A percentile compares a stretch with the other conserved stretches of the same genome.
These are phyloP conservation scores for Rallus limicola DNA, from an alignment of 2,113 vertebrate genomes.

Conservation along the genomic window DNA sequence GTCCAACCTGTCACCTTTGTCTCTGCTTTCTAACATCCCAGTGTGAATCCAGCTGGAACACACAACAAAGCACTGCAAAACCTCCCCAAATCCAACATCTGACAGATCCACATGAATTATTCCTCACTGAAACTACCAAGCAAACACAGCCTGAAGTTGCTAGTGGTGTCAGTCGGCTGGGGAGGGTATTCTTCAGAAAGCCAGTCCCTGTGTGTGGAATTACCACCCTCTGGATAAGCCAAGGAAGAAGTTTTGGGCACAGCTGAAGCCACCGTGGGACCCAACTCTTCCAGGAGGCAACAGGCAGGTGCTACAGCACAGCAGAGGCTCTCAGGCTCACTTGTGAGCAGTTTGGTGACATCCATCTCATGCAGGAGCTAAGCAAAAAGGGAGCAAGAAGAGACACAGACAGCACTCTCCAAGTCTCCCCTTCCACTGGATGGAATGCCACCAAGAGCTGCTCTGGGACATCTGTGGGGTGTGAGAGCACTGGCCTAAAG, in stretches of 20 bases:
- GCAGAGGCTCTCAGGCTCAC: background rate
- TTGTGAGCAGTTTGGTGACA: background rate
- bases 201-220: accelerated
- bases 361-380: background rate
- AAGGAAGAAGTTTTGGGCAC: background rate
- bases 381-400: background rate
- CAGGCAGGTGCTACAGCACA: background rate
- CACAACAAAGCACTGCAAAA: background rate
- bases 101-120: background rate
- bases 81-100: background rate
- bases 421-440: background rate
- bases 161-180: background rate
- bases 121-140: background rate
- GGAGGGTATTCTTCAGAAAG: background rate
- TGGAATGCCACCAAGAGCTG: background rate
- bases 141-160: background rate
- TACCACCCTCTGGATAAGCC: too few species aligned
- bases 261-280: background rate
- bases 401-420: background rate
- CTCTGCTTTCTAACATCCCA: background rate
- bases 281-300: background rate
- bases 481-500: background rate
- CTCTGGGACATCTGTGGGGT: background rate
- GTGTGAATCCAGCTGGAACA: background rate
- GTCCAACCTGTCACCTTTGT: background rate